Evolutionary conservation across 2,113 vertebrate species (phyloP), one percentile per base, ranked within the genome.

Genomic region (Loxodonta africana): DNA sequence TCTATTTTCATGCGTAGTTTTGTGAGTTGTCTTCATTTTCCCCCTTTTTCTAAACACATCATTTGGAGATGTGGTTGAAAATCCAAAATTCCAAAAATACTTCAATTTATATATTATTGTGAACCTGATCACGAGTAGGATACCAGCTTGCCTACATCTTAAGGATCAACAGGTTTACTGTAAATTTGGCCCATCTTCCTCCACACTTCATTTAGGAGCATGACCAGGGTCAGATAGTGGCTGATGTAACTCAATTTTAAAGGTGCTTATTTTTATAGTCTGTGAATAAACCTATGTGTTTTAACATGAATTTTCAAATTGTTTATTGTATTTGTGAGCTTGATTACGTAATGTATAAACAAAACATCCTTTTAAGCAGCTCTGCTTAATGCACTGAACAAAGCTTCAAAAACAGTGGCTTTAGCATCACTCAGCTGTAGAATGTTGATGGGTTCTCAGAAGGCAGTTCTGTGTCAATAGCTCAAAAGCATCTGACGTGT

Each of bases 311-410:
- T 84, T 93, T 92, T 26, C n/a, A 53, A 48, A 63, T 26, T 88
- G 30, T 57, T 86, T 76, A 37, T 33, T 57, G 44, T 84, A 78
- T 51, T 93, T 77, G 53, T 14, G 44, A 87, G 33, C 14, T 2
- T 15, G 46, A 81, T 67, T 88, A 53, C 6, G 33, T 57, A 82
- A 67, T 26, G 4, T 63, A 67, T 90, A 94, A 90, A 41, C 18
- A 87, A 90, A 93, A n/a, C 57, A 74, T 78, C 92, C 53, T 88
- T 86, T 60, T 20, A 71, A 93, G 74, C 62, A 91, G 73, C 85
- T 83, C 91, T 83, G 71, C 83, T 86, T 83, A 78, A 51, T 74
- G 73, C 60, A 53, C 2, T 83, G 18, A 86, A 84, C 62, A 63
- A 73, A 82, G 80, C 80, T 62, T 41, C 37, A 62, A 73, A 57